Evolutionary conservation across 2,888 invertebrate genomes (phyloP).

Genomic region (Eupeodes luniger): DNA sequence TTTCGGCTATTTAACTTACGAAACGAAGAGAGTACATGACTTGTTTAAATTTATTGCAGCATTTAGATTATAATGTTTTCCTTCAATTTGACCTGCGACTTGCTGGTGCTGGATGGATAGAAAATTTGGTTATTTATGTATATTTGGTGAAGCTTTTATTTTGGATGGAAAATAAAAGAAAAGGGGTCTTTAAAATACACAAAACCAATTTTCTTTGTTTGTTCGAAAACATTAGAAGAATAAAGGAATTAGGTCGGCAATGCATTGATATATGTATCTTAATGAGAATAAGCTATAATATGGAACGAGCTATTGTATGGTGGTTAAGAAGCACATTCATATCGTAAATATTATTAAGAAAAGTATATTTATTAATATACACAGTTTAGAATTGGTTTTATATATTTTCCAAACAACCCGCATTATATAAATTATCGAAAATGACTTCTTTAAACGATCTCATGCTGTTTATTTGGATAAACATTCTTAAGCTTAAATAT

Average conservation of each 20-base stretch:
- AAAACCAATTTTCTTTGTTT: background rate
- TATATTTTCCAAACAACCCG: background rate
- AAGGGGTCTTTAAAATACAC: background rate
- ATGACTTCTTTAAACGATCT: background rate
- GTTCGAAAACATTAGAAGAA: background rate
- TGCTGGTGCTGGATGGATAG: background rate
- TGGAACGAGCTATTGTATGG: background rate
- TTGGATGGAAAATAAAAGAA: background rate
- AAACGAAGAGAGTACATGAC: constrained; percentile 30
- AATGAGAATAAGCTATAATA: too few relatives aligned
- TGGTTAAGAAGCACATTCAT: background rate
- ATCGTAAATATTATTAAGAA: background rate
- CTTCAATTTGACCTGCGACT: background rate
- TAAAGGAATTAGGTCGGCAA: background rate
- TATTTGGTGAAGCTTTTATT: background rate
- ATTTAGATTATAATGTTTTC: constrained; percentile 10
- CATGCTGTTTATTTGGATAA: background rate
- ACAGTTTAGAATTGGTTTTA: background rate
- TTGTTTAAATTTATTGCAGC: constrained; percentile 25
- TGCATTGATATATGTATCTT: background rate
- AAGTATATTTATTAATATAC: constrained; percentile 9
- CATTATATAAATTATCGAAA: background rate
- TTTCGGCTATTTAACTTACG: constrained; percentile 44
- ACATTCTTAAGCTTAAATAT: background rate
- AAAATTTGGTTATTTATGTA: background rate